Evolutionary conservation across 2,888 invertebrate genomes (phyloP).

Genomic region (Torymus texanus): DNA sequence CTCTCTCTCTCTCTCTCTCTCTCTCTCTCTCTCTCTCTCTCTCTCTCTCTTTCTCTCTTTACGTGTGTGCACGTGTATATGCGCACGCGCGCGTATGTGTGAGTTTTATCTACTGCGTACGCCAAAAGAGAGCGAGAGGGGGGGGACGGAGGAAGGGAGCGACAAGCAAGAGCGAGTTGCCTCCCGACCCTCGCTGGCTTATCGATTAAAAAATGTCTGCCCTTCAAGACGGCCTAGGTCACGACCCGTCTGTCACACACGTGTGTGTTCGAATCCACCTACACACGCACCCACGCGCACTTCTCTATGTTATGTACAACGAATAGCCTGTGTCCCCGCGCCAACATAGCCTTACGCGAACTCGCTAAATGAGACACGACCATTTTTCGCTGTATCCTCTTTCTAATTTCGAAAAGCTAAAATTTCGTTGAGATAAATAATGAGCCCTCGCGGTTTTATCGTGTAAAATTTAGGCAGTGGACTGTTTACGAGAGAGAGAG

Average conservation of each 20-base stretch:
- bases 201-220: constrained; percentile 76
- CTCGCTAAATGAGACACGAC: neutral
- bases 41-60: no score
- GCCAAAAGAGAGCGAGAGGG: constrained; percentile 53
- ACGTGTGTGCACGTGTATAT: no score
- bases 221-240: constrained; percentile 76
- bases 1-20: constrained; percentile 58
- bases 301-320: neutral
- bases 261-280: neutral
- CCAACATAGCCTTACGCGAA: neutral
- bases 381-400: neutral
- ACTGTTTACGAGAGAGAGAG: no score
- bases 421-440: no score
- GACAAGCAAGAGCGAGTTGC: constrained; percentile 49
- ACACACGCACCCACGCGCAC: constrained; percentile 11
- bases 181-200: constrained; percentile 59
- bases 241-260: constrained; percentile 72
- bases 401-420: no score
- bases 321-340: neutral
- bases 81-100: no score
- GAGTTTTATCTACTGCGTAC: no score
- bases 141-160: no score
- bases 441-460: no score
- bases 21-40: constrained; percentile 47
- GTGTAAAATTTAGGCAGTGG: no score